Percentiles rank a stretch among this genome's conserved stretches.
Conservation (phyloP, 1,140 invertebrate genomes). For the Diplogasteroides magnus region DNA sequence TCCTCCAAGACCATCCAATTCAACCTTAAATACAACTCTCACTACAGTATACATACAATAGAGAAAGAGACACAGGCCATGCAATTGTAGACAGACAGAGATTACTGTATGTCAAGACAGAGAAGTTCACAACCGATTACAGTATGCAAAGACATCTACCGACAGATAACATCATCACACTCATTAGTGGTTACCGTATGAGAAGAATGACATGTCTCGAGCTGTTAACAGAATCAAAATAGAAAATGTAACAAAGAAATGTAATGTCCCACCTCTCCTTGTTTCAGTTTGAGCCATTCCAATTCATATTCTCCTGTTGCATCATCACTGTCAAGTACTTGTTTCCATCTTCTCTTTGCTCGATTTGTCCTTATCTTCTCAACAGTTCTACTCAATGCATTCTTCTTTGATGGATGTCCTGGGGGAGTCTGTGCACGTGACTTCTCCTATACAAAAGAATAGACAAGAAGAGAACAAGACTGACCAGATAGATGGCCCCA, state of each 20-base stretch:
- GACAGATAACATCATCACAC: too few species aligned
- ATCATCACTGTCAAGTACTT: conserved; percentile 50
- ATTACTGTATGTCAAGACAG: too few species aligned
- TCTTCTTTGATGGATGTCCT: conserved; percentile 17
- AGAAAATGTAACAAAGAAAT: background rate
- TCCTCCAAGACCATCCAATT: conserved; percentile 10
- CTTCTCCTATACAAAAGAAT: too few species aligned
- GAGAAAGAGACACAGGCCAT: too few species aligned
- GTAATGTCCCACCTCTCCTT: conserved; percentile 28
- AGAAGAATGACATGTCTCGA: too few species aligned
- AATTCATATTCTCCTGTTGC: conserved; percentile 47
- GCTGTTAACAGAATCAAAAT: conserved; percentile 3
- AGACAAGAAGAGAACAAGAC: too few species aligned
- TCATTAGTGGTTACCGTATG: too few species aligned
- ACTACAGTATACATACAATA: too few species aligned
- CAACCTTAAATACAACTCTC: background rate
- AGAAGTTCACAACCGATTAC: too few species aligned
- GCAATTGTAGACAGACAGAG: too few species aligned
- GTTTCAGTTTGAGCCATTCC: conserved; percentile 41
- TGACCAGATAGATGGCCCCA: conserved; percentile 25
- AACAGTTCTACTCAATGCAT: conserved; percentile 33
- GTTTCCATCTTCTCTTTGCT: conserved; percentile 44
- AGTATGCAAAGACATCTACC: too few species aligned
- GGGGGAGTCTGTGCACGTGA: conserved; percentile 31
- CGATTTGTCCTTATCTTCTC: conserved; percentile 42